phyloP scores from a whole-genome alignment of 2,888 invertebrate species.

The Mesorhabditis spiculigera region DNA sequence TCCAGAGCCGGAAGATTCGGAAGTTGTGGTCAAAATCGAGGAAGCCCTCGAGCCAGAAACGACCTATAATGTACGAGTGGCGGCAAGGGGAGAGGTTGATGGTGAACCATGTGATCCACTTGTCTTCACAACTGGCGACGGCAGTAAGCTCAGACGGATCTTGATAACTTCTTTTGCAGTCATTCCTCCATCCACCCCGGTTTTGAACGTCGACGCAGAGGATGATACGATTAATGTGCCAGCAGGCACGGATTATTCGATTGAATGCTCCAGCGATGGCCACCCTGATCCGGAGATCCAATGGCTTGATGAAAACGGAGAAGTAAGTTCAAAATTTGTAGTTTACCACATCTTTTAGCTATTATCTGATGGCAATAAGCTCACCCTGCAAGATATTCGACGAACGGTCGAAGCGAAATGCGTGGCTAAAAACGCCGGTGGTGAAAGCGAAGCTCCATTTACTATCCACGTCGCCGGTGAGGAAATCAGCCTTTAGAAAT shows the following conservation, averaged over 20 bases:
- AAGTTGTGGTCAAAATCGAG: constrained; percentile 41
- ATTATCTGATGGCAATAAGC: constrained; percentile 43
- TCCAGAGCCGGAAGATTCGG: constrained; percentile 36
- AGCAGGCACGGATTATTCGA: constrained; percentile 46
- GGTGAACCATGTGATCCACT: constrained; percentile 42
- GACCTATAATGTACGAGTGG: constrained; percentile 49
- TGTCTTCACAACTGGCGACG: constrained; percentile 48
- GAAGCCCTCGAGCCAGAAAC: constrained; percentile 57
- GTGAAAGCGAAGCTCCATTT: constrained; percentile 45
- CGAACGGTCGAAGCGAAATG: constrained; percentile 43
- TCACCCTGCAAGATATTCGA: constrained; percentile 47
- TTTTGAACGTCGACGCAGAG: constrained; percentile 50
- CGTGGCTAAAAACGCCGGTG: constrained; percentile 53
- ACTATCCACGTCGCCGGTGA: constrained; percentile 47
- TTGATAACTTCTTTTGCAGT: constrained; percentile 23
- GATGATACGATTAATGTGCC: constrained; percentile 51
- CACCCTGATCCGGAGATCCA: constrained; percentile 49
- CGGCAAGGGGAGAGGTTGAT: constrained; percentile 53
- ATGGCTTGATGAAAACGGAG: constrained; percentile 55
- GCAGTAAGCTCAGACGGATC: constrained; percentile 14
- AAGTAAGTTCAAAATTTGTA: constrained; percentile 28
- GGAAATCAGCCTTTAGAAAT: background rate
- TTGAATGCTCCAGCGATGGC: constrained; percentile 49
- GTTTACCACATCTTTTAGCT: constrained; percentile 24
- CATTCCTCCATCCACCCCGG: constrained; percentile 48